Evolutionary conservation across 2,113 vertebrate genomes (phyloP).

Genomic region (Genyomyrus donnyi): DNA sequence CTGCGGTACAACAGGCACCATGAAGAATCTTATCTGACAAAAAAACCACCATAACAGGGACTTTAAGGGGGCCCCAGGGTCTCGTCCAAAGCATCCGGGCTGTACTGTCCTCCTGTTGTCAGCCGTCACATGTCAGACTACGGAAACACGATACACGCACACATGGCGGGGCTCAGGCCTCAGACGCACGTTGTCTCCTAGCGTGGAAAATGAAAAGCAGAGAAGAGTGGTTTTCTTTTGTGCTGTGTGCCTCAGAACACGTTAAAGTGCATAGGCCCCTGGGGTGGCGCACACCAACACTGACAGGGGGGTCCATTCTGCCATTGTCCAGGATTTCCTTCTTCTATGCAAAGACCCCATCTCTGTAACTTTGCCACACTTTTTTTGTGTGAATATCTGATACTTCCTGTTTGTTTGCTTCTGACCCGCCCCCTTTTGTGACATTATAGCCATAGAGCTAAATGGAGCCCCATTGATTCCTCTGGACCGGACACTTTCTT

Average conservation of each 20-base stretch:
- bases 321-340: background rate
- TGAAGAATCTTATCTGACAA: slow-evolving; percentile 5
- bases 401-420: background rate
- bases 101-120: slow-evolving; percentile 34
- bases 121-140: slow-evolving; percentile 23
- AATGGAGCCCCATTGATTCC: background rate
- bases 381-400: background rate
- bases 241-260: background rate
- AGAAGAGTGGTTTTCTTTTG: slow-evolving; percentile 1
- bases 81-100: background rate
- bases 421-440: background rate
- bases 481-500: background rate
- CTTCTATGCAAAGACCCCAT: background rate
- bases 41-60: background rate
- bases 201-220: slow-evolving; percentile 34
- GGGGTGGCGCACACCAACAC: background rate
- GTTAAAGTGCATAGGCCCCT: background rate
- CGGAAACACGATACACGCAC: slow-evolving; percentile 29
- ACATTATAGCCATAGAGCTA: background rate
- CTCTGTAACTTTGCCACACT: background rate
- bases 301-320: background rate
- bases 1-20: background rate
- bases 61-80: background rate
- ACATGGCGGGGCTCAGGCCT: slow-evolving; percentile 14
- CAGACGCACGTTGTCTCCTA: slow-evolving; percentile 44